These are phyloP conservation scores for Sylvietta virens DNA, from an alignment of 2,113 vertebrate genomes.

Conservation along the genomic window DNA sequence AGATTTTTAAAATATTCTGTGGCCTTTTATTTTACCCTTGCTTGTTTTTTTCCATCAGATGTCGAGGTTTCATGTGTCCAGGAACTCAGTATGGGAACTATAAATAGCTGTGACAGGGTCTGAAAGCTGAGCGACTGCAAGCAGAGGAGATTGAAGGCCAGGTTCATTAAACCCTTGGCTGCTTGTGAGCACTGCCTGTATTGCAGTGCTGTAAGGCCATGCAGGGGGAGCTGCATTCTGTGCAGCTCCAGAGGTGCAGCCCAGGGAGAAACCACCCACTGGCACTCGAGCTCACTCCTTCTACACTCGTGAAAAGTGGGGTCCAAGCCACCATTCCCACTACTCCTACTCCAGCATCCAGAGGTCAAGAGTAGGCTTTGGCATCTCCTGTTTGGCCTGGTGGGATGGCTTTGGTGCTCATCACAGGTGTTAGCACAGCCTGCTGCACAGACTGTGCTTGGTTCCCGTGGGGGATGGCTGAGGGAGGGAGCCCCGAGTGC, in stretches of 20 bases:
- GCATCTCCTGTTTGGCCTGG: too few species aligned
- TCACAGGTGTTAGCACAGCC: too few species aligned
- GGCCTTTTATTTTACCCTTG: neutral
- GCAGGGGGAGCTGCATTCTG: neutral
- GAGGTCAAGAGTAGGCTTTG: neutral
- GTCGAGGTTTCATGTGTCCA: neutral
- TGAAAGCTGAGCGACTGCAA: neutral
- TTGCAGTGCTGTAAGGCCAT: neutral
- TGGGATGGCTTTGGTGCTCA: neutral
- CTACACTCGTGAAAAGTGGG: neutral
- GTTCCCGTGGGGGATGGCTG: fast-evolving
- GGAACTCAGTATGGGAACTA: neutral
- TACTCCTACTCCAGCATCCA: fast-evolving
- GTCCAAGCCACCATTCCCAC: neutral
- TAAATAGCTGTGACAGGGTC: neutral
- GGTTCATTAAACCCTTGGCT: neutral
- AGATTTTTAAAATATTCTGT: neutral
- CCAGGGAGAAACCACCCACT: neutral
- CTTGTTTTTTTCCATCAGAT: neutral
- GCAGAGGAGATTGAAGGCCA: neutral
- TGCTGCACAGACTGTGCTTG: fast-evolving
- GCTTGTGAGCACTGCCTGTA: neutral
- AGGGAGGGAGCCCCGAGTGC: neutral
- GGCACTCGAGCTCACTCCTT: fast-evolving
- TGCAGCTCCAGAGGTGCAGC: neutral